Evolutionary conservation across 2,113 vertebrate species (phyloP).

Genomic region (Catagonus wagneri): DNA sequence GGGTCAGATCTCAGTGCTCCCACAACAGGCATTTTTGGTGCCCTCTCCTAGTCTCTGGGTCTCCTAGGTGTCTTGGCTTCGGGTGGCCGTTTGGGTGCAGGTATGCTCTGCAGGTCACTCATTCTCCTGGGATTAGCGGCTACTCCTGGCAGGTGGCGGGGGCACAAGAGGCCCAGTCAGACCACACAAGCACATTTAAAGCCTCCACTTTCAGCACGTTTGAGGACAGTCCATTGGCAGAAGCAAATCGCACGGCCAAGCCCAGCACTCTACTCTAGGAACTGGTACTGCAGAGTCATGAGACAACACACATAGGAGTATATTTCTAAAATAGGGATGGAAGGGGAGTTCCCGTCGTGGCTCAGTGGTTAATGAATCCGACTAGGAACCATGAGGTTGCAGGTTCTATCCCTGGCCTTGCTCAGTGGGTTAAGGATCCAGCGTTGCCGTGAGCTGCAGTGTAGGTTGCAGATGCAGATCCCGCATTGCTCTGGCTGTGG

Average conservation of each 20-base stretch:
- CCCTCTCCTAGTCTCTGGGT: neutral
- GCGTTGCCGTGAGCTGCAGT: no score
- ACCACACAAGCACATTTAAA: neutral
- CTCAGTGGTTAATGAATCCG: no score
- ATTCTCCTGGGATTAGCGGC: neutral
- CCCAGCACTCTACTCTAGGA: neutral
- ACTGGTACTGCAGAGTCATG: neutral
- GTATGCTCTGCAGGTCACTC: neutral
- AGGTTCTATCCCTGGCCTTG: no score
- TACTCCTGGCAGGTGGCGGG: neutral
- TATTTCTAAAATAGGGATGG: neutral
- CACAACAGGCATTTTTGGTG: neutral
- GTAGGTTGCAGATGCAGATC: no score
- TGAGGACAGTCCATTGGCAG: neutral
- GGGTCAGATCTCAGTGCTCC: rapidly evolving
- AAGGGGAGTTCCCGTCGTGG: no score
- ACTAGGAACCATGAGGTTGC: no score
- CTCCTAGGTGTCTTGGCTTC: neutral
- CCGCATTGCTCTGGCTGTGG: no score
- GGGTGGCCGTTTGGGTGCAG: neutral
- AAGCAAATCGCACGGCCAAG: neutral
- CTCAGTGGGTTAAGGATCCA: no score
- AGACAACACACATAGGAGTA: no score
- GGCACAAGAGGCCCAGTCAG: neutral
- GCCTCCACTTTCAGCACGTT: neutral